These are phyloP conservation scores for Antedon mediterranea DNA, from an alignment of 53 echinoderm and acorn worm species.

Conservation along the genomic window DNA sequence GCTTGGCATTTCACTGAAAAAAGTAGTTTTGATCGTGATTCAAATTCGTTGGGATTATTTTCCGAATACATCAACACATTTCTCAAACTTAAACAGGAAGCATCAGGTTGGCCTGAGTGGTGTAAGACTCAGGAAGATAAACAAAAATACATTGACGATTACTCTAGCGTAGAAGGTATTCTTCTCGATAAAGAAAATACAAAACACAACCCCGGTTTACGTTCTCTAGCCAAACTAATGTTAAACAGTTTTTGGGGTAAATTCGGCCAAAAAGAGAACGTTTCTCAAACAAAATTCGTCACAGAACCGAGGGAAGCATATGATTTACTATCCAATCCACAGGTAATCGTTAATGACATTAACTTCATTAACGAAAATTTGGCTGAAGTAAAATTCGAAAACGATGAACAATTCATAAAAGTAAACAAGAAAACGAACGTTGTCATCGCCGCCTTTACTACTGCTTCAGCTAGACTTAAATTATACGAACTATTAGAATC, in stretches of 20 bases:
- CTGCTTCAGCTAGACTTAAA: slow-evolving; percentile 28
- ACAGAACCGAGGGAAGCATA: slow-evolving; percentile 3
- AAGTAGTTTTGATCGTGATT: neutral
- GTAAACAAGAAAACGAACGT: too few species aligned
- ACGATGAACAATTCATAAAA: slow-evolving; percentile 6
- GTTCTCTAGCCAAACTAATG: slow-evolving; percentile 39
- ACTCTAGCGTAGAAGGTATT: too few species aligned
- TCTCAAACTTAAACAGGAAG: too few species aligned
- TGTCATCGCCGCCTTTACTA: slow-evolving; percentile 40
- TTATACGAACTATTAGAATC: slow-evolving; percentile 19
- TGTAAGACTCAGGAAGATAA: too few species aligned
- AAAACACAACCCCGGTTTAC: slow-evolving; percentile 32
- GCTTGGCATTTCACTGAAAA: slow-evolving; percentile 46
- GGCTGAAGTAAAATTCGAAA: slow-evolving; percentile 7
- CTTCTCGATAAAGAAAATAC: slow-evolving; percentile 5
- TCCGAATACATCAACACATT: too few species aligned
- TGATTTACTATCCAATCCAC: slow-evolving; percentile 1
- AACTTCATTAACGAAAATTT: slow-evolving; percentile 21
- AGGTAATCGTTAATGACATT: slow-evolving; percentile 11
- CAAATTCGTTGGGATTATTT: too few species aligned
- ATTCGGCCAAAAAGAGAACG: slow-evolving; percentile 20
- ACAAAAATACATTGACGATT: too few species aligned
- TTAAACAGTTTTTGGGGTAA: slow-evolving; percentile 56
- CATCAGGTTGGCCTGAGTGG: too few species aligned
- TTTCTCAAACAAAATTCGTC: neutral